Conservation (phyloP, 2,888 invertebrate genomes). For the Catocala sponsa region DNA sequence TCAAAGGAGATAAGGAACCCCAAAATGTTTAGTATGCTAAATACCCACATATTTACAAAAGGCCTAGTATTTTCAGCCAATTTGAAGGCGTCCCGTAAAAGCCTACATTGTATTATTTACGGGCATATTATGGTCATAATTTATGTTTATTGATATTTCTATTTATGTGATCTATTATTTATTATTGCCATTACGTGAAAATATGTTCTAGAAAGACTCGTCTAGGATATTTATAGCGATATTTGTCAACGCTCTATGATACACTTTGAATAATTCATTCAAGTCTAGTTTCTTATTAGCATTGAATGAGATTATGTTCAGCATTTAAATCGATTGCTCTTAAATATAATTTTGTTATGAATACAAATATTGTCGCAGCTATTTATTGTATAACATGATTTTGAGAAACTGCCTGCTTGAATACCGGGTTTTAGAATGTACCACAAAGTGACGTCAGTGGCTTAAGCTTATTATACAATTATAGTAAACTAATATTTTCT, state of each 20-base stretch:
- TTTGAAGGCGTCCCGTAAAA: not conserved
- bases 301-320: slow-evolving; percentile 41
- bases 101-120: not conserved
- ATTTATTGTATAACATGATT: not conserved
- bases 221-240: slow-evolving; percentile 33
- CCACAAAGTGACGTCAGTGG: no score
- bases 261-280: slow-evolving; percentile 48
- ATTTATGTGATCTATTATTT: slow-evolving; percentile 31
- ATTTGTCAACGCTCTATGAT: slow-evolving; percentile 36
- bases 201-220: slow-evolving; percentile 33
- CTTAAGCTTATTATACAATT: no score
- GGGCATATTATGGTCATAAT: slow-evolving; percentile 3
- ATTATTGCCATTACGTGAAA: slow-evolving; percentile 41
- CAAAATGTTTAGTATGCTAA: no score
- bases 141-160: slow-evolving; percentile 23
- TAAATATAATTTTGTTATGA: slow-evolving; percentile 22
- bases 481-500: no score
- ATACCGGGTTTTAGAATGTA: no score
- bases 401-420: no score
- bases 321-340: slow-evolving; percentile 41
- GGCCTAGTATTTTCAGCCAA: not conserved
- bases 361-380: slow-evolving; percentile 9
- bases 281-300: slow-evolving; percentile 44
- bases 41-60: not conserved
- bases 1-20: no score